phyloP scores from a whole-genome alignment of 2,797 vertebrate species.

The Acanthurus lineatus region DNA sequence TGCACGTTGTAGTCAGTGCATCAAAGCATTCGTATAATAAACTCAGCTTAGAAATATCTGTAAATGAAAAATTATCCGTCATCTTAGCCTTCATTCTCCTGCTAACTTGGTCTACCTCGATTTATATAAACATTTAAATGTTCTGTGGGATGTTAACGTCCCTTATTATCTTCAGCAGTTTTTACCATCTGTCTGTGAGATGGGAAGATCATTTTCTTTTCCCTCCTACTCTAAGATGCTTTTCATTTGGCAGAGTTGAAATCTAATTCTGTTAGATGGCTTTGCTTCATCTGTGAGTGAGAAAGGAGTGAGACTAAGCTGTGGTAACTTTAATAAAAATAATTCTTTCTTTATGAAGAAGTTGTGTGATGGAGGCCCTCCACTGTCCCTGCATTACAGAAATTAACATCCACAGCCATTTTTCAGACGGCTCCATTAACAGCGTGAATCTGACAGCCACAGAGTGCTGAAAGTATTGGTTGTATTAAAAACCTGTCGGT shows the following conservation, averaged over 20 bases:
- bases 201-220: background rate
- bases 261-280: conserved; percentile 39
- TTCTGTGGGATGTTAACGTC: no score
- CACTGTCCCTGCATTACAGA: conserved; percentile 49
- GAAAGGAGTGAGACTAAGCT: conserved; percentile 15
- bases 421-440: conserved; percentile 42
- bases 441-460: conserved; percentile 38
- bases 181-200: background rate
- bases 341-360: conserved; percentile 61
- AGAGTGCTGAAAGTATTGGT: conserved; percentile 10
- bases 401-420: conserved; percentile 58
- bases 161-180: background rate
- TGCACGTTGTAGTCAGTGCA: no score
- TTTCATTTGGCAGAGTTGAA: conserved; percentile 36
- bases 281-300: conserved; percentile 36
- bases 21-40: no score
- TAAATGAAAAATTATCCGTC: background rate
- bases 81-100: background rate
- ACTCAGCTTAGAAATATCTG: no score
- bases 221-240: conserved; percentile 13
- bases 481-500: conserved; percentile 52
- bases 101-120: background rate
- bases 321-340: conserved; percentile 42
- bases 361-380: conserved; percentile 26
- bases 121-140: background rate